Conservation (phyloP, 2,888 invertebrate genomes). For the Lasioglossum leucozonium region DNA sequence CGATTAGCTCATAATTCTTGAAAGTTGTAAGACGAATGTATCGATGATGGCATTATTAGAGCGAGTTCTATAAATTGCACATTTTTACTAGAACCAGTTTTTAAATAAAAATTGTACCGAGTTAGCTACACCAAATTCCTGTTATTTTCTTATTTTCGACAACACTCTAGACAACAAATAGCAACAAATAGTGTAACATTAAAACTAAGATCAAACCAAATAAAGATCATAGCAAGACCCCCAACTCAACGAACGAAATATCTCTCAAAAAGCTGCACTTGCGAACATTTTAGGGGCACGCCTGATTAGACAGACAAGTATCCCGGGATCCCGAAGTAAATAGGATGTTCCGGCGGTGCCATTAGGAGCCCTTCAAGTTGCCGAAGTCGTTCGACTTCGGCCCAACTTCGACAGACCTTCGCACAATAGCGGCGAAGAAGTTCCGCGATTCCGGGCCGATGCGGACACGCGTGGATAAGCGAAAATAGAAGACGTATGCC, state of each 20-base stretch:
- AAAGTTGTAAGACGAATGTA: neutral
- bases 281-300: neutral
- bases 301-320: neutral
- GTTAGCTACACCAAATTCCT: neutral
- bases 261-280: neutral
- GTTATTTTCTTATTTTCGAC: neutral
- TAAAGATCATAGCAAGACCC: no score
- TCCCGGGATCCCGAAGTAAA: constrained; percentile 1
- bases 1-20: neutral
- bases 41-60: neutral
- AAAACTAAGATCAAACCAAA: neutral
- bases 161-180: no score
- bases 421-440: constrained; percentile 11
- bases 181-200: no score
- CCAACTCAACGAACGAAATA: neutral
- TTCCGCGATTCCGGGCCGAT: neutral
- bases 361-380: neutral
- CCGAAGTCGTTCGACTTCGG: constrained; percentile 6
- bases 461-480: constrained; percentile 9
- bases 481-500: constrained; percentile 14
- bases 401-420: neutral
- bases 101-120: no score
- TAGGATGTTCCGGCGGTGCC: neutral
- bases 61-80: neutral
- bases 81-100: neutral